These are phyloP conservation scores for Pseudopipra pipra DNA, from an alignment of 2,113 vertebrate genomes.

Conservation along the genomic window DNA sequence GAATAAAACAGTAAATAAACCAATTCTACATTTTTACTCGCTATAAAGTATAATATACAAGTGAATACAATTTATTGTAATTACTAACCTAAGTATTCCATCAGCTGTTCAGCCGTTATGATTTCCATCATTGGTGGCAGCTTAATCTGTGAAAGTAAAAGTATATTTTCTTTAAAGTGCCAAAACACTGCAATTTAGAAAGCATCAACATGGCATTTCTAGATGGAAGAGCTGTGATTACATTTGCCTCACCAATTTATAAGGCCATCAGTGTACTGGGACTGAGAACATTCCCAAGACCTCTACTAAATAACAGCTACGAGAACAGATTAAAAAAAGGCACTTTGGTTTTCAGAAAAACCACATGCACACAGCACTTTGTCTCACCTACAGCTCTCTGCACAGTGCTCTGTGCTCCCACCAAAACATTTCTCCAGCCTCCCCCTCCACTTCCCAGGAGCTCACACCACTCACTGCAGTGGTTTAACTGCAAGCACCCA, in stretches of 20 bases:
- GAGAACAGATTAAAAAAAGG: neutral
- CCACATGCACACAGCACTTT: neutral
- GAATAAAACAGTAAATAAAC: neutral
- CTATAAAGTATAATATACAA: neutral
- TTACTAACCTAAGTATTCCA: slow-evolving; percentile 97
- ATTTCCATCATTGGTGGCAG: slow-evolving; percentile 99
- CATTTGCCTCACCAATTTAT: neutral
- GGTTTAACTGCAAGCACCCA: neutral
- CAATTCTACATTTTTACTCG: neutral
- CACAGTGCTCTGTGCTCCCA: neutral
- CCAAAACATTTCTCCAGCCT: neutral
- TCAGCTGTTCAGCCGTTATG: slow-evolving; percentile 97
- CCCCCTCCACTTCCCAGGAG: neutral
- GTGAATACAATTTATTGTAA: neutral
- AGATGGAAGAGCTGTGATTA: neutral
- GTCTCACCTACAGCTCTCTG: neutral
- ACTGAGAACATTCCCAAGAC: neutral
- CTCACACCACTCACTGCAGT: fast-evolving
- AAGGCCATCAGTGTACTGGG: neutral
- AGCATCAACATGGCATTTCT: neutral
- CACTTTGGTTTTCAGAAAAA: neutral
- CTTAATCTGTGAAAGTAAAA: slow-evolving; percentile 86
- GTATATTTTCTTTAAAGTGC: neutral
- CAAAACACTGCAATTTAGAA: neutral
- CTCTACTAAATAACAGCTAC: neutral